Percentiles rank a stretch among this genome's conserved stretches.
Evolutionary conservation across 2,113 vertebrate species (phyloP).

Genomic region (Agelaius phoeniceus): DNA sequence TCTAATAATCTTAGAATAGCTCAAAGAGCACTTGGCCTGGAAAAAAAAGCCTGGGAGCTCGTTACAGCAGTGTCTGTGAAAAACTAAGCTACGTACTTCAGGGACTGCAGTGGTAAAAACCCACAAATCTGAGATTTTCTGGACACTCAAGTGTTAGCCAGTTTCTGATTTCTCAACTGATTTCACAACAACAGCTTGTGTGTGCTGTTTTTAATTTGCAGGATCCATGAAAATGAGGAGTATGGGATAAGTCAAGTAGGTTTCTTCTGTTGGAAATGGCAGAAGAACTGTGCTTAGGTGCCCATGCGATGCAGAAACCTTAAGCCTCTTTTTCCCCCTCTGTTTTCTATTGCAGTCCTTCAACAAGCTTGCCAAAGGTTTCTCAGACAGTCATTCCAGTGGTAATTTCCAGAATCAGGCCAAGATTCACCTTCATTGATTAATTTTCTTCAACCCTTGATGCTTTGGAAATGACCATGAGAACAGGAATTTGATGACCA

Average conservation of each 20-base stretch:
- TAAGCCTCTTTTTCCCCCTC: background rate
- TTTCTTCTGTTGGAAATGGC: background rate
- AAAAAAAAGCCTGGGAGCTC: background rate
- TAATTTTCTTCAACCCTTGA: background rate
- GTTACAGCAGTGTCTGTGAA: background rate
- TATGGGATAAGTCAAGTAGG: background rate
- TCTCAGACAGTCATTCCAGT: background rate
- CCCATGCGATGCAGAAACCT: background rate
- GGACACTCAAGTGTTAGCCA: background rate
- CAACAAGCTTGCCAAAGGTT: background rate
- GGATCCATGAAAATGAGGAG: background rate
- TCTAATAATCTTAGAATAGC: constrained; percentile 48
- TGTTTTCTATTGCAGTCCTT: background rate
- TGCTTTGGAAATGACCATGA: background rate
- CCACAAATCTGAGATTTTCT: background rate
- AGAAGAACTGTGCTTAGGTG: background rate
- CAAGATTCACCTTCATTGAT: background rate
- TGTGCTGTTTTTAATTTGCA: background rate
- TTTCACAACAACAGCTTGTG: background rate
- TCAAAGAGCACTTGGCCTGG: constrained; percentile 2
- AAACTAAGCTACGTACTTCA: background rate
- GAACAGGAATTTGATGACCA: background rate
- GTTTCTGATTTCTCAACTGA: background rate
- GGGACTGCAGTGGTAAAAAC: background rate
- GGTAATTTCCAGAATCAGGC: background rate